phyloP scores from a whole-genome alignment of 23 tunicate genomes.

The Styela clava region DNA sequence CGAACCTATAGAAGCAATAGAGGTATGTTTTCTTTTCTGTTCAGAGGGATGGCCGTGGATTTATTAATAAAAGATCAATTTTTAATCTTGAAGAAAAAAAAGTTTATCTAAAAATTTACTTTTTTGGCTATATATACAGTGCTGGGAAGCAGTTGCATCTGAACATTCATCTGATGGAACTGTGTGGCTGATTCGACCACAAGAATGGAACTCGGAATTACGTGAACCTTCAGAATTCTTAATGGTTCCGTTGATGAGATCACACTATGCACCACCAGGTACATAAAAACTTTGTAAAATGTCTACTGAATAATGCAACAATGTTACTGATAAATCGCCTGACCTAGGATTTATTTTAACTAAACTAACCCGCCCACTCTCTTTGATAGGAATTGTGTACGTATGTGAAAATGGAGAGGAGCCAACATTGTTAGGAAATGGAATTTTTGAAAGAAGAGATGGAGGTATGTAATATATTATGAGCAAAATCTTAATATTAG shows the following conservation, averaged over 20 bases:
- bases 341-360: too few species aligned
- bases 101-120: background rate
- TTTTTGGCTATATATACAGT: background rate
- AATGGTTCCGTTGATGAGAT: constrained; percentile 68
- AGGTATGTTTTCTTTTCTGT: constrained; percentile 30
- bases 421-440: constrained; percentile 59
- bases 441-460: constrained; percentile 47
- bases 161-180: constrained; percentile 65
- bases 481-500: too few species aligned
- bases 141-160: constrained; percentile 55
- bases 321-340: too few species aligned
- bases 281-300: background rate
- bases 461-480: constrained; percentile 14
- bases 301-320: too few species aligned
- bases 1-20: constrained; percentile 40
- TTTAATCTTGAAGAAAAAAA: too few species aligned
- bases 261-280: constrained; percentile 58
- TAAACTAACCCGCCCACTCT: too few species aligned
- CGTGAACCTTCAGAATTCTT: constrained; percentile 69
- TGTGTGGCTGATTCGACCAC: constrained; percentile 65
- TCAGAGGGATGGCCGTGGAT: background rate
- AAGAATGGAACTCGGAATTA: constrained; percentile 60
- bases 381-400: constrained; percentile 64
- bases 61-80: too few species aligned
- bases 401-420: constrained; percentile 51